Base-by-base conservation (phyloP, 2,888 invertebrate species). In the Therioaphis trifolii region DNA sequence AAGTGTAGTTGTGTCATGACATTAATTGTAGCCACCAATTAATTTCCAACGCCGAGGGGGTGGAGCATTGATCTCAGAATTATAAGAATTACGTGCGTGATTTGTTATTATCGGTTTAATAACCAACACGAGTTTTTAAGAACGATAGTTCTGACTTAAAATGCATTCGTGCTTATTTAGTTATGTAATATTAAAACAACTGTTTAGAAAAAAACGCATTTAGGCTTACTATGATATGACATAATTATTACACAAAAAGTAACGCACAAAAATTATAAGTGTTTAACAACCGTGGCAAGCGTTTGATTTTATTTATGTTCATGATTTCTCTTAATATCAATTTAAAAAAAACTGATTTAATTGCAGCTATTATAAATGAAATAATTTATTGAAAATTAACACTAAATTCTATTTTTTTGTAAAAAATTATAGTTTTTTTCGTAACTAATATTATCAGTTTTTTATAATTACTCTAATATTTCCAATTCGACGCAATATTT, bases 291-390 rank as follows among this genome's bases (percentile, higher is more conserved):
- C 58, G 58, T 75, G 43, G 21, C 27, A 21, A 43, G 61, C 27
- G 43, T 75, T 43, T n/a, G 35, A n/a, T 35, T 75, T 40, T 15
- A 40, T 75, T 66, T 66, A 66, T n/a, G 49, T 46, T 66, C n/a
- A 66, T 35, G 77, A 77, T 77, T 77, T 77, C 77, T 66, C 77
- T 63, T 29, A 49, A 49, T 46, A n/a, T 77, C 49, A 77, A 77
- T 66, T 29, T 29, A 49, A 49, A 49, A 49, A 14, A 72, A 75
- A 40, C 29, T n/a, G 29, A n/a, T 21, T 52, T 52, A 72, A 72
- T 35, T 72, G 7, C 12, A 27, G 18, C 43, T 27, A 75, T 75
- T 75, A 58, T 58, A 75, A 43, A 75, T 43, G 24, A 21, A 43
- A 18, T 43, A 75, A 43, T 61, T 4, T 75, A 27, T 58, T 61